phyloP scores from a whole-genome alignment of 2,888 invertebrate species.

The Andrena camellia region DNA sequence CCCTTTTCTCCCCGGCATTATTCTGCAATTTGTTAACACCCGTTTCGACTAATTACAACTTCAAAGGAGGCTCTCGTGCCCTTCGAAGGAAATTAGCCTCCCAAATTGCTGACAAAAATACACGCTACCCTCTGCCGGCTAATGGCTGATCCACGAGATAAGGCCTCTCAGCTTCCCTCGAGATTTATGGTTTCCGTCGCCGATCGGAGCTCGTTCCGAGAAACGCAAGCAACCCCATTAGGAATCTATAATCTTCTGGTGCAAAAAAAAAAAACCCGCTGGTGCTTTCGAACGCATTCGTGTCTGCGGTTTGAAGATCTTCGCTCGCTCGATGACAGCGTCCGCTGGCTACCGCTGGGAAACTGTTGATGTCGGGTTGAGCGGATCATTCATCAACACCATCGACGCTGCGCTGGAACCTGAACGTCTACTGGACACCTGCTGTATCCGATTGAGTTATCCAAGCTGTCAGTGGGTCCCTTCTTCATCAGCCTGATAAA shows the following conservation, averaged over 20 bases:
- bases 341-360: neutral
- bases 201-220: conserved; percentile 4
- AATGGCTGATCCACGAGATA: conserved; percentile 22
- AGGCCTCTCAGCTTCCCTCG: neutral
- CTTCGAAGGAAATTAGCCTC: conserved; percentile 13
- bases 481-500: conserved; percentile 20
- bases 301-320: no score
- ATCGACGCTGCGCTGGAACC: neutral
- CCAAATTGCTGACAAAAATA: conserved; percentile 19
- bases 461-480: neutral
- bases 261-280: neutral
- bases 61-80: neutral
- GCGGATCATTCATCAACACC: neutral
- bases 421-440: neutral
- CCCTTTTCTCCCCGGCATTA: conserved; percentile 2
- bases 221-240: conserved; percentile 4
- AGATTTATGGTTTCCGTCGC: conserved; percentile 27
- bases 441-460: conserved; percentile 6
- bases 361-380: neutral
- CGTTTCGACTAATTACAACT: conserved; percentile 21
- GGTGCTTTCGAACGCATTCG: neutral
- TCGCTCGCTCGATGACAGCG: neutral
- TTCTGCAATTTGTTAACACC: conserved; percentile 33
- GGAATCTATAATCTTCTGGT: conserved; percentile 4
- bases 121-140: neutral